Base-by-base conservation (phyloP, 2,113 vertebrate species). In the Ivindomyrus marchei region DNA sequence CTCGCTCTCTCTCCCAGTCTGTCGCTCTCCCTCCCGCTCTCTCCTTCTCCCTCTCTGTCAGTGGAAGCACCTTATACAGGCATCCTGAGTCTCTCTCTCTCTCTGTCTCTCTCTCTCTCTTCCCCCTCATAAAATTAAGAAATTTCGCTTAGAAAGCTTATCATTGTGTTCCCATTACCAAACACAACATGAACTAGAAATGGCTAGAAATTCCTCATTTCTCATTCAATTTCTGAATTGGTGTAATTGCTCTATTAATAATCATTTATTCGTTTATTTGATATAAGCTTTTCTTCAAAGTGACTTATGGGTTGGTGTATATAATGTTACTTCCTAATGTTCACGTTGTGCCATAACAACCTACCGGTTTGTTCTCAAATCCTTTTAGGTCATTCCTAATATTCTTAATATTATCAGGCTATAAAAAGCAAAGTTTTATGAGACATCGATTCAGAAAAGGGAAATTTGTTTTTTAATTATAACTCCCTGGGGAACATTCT, bases 51-150 rank as follows among this genome's bases (percentile, higher is more conserved):
- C 21, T 83, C 49, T 31, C 52, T 19, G 36, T 9, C 31, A 45
- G 66, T 80, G 49, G 46, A 89, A 83, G 47, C 70, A 89, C 88
- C 88, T 89, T 89, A 89, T 83, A 89, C 88, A 84, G 74, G 74
- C 88, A 89, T 83, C 31, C 45, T 9, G 8, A 45, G 80, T 27
- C 21, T 50, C 83, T 13, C 5, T 24, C 47, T 52, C 74, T 53
- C 31, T 83, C 50, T 85, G 50, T 53, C 31, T 83, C 50, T 85
- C 80, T 27, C 49, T 89, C 52, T 56, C 39, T 88, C 85, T 47
- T 5, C 31, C 31, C 88, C 50, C 45, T 10, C 39, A 80, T 13
- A 89, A 77, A 89, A 89, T 53, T 42, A 66, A 50, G 49, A 80
- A 52, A 83, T 80, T 52, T 50, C 88, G 42, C 70, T n/a, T 24